Conservation (phyloP, 2,797 vertebrate species). For the Spinus olivaceus region DNA sequence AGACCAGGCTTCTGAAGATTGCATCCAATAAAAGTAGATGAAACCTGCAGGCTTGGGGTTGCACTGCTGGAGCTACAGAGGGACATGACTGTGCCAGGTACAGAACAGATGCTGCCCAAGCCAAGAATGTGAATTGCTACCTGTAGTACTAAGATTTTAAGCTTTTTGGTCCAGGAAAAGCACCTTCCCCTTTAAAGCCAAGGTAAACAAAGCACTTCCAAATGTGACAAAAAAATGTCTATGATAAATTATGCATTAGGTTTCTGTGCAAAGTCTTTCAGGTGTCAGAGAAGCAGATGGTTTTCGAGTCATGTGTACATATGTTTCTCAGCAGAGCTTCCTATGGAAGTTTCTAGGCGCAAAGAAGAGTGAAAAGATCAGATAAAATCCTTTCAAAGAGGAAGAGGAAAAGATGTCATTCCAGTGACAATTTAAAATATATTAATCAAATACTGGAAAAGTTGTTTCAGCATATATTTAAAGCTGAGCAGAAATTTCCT, state of each 20-base stretch:
- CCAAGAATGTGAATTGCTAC: not conserved
- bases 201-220: not conserved
- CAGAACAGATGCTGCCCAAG: not conserved
- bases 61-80: not conserved
- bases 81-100: not conserved
- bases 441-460: not conserved
- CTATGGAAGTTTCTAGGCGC: not conserved
- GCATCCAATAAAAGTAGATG: not conserved
- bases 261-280: constrained; percentile 30
- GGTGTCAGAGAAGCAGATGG: constrained; percentile 38
- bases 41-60: not conserved
- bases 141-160: not conserved
- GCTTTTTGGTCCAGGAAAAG: not conserved
- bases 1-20: not conserved
- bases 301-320: constrained; percentile 12
- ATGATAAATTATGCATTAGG: constrained; percentile 30
- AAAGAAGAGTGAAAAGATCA: constrained; percentile 22
- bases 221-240: not conserved
- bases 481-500: not conserved
- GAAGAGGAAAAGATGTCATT: not conserved
- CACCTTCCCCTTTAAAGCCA: not conserved
- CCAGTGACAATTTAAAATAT: not conserved
- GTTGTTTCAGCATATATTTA: not conserved
- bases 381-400: constrained; percentile 26
- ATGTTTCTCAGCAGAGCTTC: constrained; percentile 16